phyloP scores from a whole-genome alignment of 2,888 invertebrate genomes.

The Ormyrus labotus region DNA sequence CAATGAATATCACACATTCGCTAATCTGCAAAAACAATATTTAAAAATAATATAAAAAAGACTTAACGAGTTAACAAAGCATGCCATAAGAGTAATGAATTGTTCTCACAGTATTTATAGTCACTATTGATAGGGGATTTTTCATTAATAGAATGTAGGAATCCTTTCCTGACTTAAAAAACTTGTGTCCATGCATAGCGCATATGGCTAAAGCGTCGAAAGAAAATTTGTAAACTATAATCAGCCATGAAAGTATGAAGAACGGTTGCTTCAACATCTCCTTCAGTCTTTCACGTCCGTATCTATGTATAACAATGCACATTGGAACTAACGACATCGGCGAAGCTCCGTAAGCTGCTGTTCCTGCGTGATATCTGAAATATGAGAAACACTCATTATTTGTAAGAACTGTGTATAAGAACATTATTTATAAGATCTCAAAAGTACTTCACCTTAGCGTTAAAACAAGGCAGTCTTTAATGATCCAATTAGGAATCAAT shows the following conservation, averaged over 20 bases:
- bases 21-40: conserved; percentile 29
- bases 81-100: background rate
- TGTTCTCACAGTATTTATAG: conserved; percentile 34
- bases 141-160: conserved; percentile 35
- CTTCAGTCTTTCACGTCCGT: conserved; percentile 4
- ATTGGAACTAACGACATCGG: background rate
- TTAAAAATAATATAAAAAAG: no score
- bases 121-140: conserved; percentile 22
- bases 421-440: no score
- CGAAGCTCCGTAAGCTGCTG: conserved; percentile 38
- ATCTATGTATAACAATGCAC: conserved; percentile 1
- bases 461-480: no score
- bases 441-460: no score
- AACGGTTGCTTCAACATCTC: conserved; percentile 31
- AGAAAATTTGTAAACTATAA: conserved; percentile 23
- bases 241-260: conserved; percentile 30
- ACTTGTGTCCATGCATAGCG: conserved; percentile 31
- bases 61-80: background rate
- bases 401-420: background rate
- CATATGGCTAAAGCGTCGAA: conserved; percentile 34
- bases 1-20: conserved; percentile 32
- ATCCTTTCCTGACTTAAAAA: conserved; percentile 33
- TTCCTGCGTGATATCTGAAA: conserved; percentile 35
- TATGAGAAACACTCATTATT: background rate
- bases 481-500: background rate